These are phyloP conservation scores for Acrobasis repandana DNA, from an alignment of 2,888 invertebrate species.

Conservation along the genomic window DNA sequence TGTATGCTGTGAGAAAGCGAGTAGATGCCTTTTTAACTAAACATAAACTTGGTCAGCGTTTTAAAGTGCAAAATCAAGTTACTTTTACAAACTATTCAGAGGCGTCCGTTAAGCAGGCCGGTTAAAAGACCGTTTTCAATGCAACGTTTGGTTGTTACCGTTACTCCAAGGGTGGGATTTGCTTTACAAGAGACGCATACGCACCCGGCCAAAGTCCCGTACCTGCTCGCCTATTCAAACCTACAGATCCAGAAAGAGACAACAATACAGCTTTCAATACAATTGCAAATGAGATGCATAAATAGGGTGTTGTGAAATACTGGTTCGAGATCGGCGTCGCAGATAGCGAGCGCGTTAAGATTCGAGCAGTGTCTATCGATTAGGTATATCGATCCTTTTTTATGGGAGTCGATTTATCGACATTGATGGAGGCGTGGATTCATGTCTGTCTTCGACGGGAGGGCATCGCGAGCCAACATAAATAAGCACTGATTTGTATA, in stretches of 20 bases:
- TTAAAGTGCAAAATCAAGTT: constrained; percentile 21
- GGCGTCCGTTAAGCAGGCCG: constrained; percentile 63
- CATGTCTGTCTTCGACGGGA: constrained; percentile 70
- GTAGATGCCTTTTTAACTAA: neutral
- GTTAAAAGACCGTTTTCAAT: constrained; percentile 48
- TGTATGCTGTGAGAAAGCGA: neutral
- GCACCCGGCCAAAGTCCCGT: constrained; percentile 48
- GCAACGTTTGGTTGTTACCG: constrained; percentile 57
- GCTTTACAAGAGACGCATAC: constrained; percentile 50
- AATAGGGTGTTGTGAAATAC: constrained; percentile 27
- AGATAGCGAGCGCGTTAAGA: constrained; percentile 5
- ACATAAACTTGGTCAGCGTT: constrained; percentile 13
- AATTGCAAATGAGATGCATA: constrained; percentile 40
- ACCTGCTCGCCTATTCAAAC: constrained; percentile 37
- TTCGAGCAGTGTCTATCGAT: constrained; percentile 4
- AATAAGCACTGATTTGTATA: constrained; percentile 63
- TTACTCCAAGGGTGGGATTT: constrained; percentile 60
- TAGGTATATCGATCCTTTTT: constrained; percentile 34
- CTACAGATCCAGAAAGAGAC: constrained; percentile 7
- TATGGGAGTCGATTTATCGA: constrained; percentile 56
- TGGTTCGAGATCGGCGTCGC: constrained; percentile 3
- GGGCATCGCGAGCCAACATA: constrained; percentile 76
- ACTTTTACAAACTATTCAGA: constrained; percentile 4
- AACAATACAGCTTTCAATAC: constrained; percentile 21
- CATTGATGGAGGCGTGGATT: constrained; percentile 64